These are phyloP conservation scores for Conchocele bisecta DNA, from an alignment of 2,888 invertebrate genomes.

Conservation along the genomic window DNA sequence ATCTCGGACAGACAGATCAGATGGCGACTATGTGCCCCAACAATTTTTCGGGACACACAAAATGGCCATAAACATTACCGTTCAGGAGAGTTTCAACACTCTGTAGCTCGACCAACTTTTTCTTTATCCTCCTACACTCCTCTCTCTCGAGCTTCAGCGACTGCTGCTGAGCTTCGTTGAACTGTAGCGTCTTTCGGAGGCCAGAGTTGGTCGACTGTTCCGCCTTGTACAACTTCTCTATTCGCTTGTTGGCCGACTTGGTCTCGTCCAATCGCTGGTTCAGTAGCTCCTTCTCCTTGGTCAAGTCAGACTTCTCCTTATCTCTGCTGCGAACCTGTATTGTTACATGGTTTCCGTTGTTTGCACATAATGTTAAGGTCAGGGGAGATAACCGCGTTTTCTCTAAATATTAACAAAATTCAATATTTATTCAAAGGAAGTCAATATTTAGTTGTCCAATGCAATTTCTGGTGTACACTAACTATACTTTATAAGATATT, in stretches of 20 bases:
- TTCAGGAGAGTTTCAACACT: slow-evolving; percentile 71
- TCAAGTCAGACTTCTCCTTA: slow-evolving; percentile 49
- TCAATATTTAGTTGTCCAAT: too few relatives aligned
- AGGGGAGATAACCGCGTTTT: too few relatives aligned
- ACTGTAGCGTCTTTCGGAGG: slow-evolving; percentile 63
- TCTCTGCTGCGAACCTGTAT: slow-evolving; percentile 56
- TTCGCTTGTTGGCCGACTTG: slow-evolving; percentile 33
- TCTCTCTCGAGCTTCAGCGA: slow-evolving; percentile 61
- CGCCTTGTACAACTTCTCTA: slow-evolving; percentile 51
- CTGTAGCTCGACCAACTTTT: slow-evolving; percentile 68
- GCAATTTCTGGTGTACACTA: too few relatives aligned
- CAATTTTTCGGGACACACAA: not conserved
- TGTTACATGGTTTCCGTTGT: too few relatives aligned
- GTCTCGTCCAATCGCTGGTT: slow-evolving; percentile 46
- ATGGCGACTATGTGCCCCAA: not conserved
- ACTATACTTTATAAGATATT: too few relatives aligned
- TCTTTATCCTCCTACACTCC: slow-evolving; percentile 66
- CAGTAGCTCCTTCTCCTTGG: slow-evolving; percentile 46
- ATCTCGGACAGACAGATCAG: not conserved
- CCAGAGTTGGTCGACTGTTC: slow-evolving; percentile 61
- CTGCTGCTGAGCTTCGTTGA: slow-evolving; percentile 67
- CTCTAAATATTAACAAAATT: too few relatives aligned
- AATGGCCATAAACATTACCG: slow-evolving; percentile 54
- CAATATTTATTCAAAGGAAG: too few relatives aligned
- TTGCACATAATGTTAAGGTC: too few relatives aligned